phyloP scores from a whole-genome alignment of 2,113 vertebrate genomes.

The Alces alces region DNA sequence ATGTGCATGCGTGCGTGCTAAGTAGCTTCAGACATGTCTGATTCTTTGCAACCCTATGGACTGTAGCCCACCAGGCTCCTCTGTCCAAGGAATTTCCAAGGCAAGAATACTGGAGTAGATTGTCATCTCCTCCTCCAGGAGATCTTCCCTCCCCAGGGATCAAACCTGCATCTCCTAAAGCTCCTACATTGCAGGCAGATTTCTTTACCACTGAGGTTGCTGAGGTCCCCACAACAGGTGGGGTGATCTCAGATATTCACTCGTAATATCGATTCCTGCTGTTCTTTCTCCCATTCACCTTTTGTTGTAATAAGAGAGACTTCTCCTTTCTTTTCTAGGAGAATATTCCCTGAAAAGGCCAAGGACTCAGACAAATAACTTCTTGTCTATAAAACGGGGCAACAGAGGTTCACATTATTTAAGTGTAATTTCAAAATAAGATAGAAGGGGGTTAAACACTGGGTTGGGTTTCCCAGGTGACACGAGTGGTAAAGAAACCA shows the following conservation, averaged over 20 bases:
- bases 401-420: background rate
- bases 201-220: background rate
- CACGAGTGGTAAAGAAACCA: accelerated
- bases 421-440: background rate
- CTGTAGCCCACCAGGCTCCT: accelerated
- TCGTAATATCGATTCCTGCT: background rate
- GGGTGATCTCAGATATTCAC: background rate
- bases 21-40: background rate
- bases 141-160: background rate
- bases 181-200: background rate
- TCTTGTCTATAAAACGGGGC: background rate
- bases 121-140: background rate
- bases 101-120: background rate
- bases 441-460: background rate
- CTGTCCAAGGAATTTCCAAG: background rate
- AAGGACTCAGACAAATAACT: background rate
- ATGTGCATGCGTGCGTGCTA: accelerated
- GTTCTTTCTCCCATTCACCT: background rate
- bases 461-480: background rate
- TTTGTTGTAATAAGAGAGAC: background rate
- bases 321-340: background rate
- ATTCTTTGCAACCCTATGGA: background rate
- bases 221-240: background rate
- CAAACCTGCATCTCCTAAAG: background rate
- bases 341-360: background rate